Base-by-base conservation (phyloP, 2,113 vertebrate species). In the Rousettus leschenaultii region DNA sequence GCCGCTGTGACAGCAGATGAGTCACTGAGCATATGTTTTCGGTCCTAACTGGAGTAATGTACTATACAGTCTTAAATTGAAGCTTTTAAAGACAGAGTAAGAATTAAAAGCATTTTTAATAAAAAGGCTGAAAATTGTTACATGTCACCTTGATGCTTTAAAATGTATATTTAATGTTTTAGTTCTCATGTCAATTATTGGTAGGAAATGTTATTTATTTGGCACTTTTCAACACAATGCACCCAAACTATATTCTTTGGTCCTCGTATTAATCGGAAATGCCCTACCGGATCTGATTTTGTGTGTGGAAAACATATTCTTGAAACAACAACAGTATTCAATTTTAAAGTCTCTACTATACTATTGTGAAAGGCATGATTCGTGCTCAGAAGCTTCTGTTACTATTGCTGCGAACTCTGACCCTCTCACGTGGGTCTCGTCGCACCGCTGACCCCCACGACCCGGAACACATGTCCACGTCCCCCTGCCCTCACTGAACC, bases 31-130 rank as follows among this genome's bases (percentile, higher is more conserved):
- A 86, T 86, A 96, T 89, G 90, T 94, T 96, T 96, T 94, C 43
- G 70, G 66, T 97, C 95, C 93, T 91, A 97, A 97, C 97, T 90
- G 96, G 16, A 63, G 90, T 89, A 91, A 97, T 94, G 89, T 70
- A 96, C 94, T 97, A 98, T 85, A 80, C 11, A 84, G 97, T 97
- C 97, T 97, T 96, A 86, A 97, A 96, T 94, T 96, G 73, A 96
- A 92, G 96, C 84, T 98, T 97, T 95, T 88, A 82, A 97, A 97
- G 97, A 97, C 95, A 96, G 86, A 53, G 63, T 94, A 92, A 98
- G 98, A 98, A 98, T 98, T 98, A 98, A 97, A 96, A 93, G 95
- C 79, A 89, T 96, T 97, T 97, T 98, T 93, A 98, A 97, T 96
- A 96, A 95, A 97, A 98, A 98, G 86, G 18, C 87, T 96, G 94